Percentiles rank a stretch among this genome's conserved stretches.
Evolutionary conservation across 2,113 vertebrate genomes (phyloP).

Genomic region (Erinaceus europaeus): DNA sequence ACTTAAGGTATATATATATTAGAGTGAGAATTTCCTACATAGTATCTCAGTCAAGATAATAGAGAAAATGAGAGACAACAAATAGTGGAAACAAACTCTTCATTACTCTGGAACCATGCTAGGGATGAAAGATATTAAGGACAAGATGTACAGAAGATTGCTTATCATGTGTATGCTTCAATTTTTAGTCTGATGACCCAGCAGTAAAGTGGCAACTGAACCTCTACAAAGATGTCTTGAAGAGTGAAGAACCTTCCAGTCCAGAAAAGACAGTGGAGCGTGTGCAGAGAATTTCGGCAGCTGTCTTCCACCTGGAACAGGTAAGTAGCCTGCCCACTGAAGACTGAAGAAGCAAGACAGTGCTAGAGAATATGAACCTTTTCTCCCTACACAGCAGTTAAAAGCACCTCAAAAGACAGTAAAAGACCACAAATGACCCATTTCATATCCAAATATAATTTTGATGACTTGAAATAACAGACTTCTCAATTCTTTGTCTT

Average conservation of each 20-base stretch:
- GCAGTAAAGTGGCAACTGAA: constrained; percentile 98
- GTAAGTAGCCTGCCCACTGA: constrained; percentile 61
- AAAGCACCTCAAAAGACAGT: neutral
- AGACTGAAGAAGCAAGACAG: neutral
- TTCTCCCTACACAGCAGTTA: no score
- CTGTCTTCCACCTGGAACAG: constrained; percentile 95
- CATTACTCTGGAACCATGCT: neutral
- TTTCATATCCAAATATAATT: neutral
- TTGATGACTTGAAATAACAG: neutral
- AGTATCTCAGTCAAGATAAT: neutral
- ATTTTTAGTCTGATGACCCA: constrained; percentile 93
- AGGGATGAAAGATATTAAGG: neutral
- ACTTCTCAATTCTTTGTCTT: neutral
- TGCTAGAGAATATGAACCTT: neutral
- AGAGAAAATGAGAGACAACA: neutral
- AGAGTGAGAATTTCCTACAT: neutral
- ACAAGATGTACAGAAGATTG: neutral
- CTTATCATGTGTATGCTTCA: constrained; percentile 21
- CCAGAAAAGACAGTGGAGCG: constrained; percentile 92
- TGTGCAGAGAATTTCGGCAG: constrained; percentile 97
- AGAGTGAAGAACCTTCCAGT: constrained; percentile 87
- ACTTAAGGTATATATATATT: neutral
- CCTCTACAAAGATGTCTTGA: constrained; percentile 94
- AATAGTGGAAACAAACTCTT: neutral
- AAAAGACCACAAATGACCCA: neutral